Evolutionary conservation across 2,888 invertebrate species (phyloP).

Genomic region (Xanthorhoe spadicearia): DNA sequence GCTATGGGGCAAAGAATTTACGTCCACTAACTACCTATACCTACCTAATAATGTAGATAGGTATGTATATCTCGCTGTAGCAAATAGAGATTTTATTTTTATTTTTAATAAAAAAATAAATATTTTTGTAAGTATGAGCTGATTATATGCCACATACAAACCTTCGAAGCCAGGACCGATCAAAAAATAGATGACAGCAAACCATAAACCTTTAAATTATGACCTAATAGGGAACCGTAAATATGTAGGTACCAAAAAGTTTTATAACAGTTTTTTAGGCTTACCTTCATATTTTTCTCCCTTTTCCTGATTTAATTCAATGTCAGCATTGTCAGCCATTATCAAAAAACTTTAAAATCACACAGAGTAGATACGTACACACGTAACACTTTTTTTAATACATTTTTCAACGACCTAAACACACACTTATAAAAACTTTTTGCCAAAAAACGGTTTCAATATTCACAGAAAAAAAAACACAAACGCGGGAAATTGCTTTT

Average conservation of each 20-base stretch:
- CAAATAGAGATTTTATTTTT: too few relatives aligned
- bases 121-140: background rate
- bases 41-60: too few relatives aligned
- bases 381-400: slow-evolving; percentile 8
- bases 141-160: too few relatives aligned
- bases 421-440: background rate
- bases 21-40: too few relatives aligned
- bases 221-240: too few relatives aligned
- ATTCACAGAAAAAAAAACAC: slow-evolving; percentile 29
- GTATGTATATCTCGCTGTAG: too few relatives aligned
- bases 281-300: slow-evolving; percentile 42
- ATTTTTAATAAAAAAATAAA: background rate
- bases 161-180: too few relatives aligned
- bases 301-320: slow-evolving; percentile 48
- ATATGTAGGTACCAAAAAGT: too few relatives aligned
- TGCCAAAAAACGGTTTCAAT: slow-evolving; percentile 3
- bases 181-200: too few relatives aligned
- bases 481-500: slow-evolving; percentile 33
- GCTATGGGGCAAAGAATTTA: too few relatives aligned
- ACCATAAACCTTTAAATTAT: too few relatives aligned
- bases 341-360: slow-evolving; percentile 40
- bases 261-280: background rate
- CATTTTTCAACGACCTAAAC: background rate
- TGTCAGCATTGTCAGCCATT: slow-evolving; percentile 60
- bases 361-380: slow-evolving; percentile 44